These are phyloP conservation scores for Dendrocopos noguchii DNA, from an alignment of 2,113 vertebrate genomes.

Conservation along the genomic window DNA sequence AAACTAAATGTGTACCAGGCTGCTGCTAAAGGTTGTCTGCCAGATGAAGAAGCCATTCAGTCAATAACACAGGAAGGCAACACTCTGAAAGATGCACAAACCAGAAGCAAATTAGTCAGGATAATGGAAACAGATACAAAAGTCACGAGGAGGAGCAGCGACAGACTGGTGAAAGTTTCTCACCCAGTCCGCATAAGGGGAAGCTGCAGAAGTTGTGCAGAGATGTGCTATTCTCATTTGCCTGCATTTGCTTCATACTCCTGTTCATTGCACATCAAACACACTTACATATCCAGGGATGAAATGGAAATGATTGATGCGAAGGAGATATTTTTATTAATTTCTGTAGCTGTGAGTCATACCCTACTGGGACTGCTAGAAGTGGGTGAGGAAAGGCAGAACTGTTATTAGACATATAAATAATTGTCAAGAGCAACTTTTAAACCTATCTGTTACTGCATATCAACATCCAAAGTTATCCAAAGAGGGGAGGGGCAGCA, in stretches of 20 bases:
- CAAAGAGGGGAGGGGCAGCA: background rate
- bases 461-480: background rate
- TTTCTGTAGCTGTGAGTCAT: slow-evolving; percentile 34
- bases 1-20: background rate
- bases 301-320: slow-evolving; percentile 51
- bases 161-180: background rate
- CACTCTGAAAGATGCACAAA: background rate
- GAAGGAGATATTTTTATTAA: slow-evolving; percentile 57
- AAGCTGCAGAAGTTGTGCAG: background rate
- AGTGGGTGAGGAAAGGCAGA: background rate
- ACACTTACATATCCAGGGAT: slow-evolving; percentile 15
- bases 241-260: slow-evolving; percentile 48
- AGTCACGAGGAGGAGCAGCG: background rate
- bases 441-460: background rate
- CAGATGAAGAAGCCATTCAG: background rate
- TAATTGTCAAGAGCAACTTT: slow-evolving; percentile 26
- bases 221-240: slow-evolving; percentile 5
- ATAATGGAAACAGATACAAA: background rate
- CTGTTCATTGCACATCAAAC: slow-evolving; percentile 8
- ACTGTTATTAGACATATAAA: slow-evolving; percentile 33
- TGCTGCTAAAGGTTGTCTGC: background rate
- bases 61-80: background rate
- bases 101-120: background rate
- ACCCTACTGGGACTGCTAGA: background rate
- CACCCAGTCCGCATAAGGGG: background rate